Base-by-base conservation (phyloP, 2,113 vertebrate species). In the Paralichthys olivaceus region DNA sequence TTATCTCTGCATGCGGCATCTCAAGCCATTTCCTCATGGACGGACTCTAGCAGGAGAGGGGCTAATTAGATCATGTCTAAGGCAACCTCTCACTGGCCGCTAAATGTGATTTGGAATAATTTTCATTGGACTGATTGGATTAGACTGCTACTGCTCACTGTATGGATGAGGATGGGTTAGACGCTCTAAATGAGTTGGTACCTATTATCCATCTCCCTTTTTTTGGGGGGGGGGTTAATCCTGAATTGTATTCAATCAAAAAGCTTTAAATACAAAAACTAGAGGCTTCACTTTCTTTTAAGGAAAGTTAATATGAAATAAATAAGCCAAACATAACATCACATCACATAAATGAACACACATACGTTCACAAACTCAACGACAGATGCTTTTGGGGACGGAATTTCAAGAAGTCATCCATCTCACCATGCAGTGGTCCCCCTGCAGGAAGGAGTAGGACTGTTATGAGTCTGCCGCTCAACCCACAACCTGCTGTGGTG, bases 61-160 rank as follows among this genome's bases (percentile, higher is more conserved):
- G 72, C 82, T 90, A 94, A 94, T 95, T 88, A 67, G 89, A 94
- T 95, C 90, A 90, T 69, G 88, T 73, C 80, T 79, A 79, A 89
- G 84, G 89, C 86, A 92, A 90, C 87, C 90, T 88, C 84, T 89
- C 90, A 85, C 76, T 85, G 86, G 79, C 86, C 57, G 63, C 80
- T 69, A 89, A 94, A 94, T 94, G 88, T 81, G 84, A 94, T 94
- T 94, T 94, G 65, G 79, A 82, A 76, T 89, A 71, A 87, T 93
- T 93, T 87, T 90, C 78, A 88, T 92, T 89, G 83, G 73, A 37
- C 54, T 89, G 77, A 95, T 94, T 93, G 83, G 76, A 93, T 94
- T 94, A 93, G 73, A 85, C 58, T 32, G 79, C 69, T 86, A 71
- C 83, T 89, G 74, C 69, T 72, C 80, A 43, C 67, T 87, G 76